phyloP scores from a whole-genome alignment of 1,140 invertebrate species.

The Trichomalopsis sarcophagae region DNA sequence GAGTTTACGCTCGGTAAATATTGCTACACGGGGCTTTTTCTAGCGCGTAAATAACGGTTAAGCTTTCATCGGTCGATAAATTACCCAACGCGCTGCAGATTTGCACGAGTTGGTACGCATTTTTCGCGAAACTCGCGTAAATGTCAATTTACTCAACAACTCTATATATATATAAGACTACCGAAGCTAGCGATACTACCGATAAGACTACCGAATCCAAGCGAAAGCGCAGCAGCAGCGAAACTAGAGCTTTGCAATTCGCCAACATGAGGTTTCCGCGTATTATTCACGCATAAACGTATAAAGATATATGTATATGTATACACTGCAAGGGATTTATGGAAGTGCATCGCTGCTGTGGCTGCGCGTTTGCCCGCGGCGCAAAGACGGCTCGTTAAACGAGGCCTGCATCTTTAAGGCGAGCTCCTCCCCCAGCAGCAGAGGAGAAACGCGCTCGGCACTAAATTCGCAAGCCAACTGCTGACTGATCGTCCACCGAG shows the following conservation, averaged over 20 bases:
- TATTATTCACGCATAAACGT: too few species aligned
- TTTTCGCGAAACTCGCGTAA: too few species aligned
- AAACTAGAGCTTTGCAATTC: not conserved
- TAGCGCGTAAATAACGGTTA: too few species aligned
- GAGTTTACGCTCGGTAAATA: not conserved
- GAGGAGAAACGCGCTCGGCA: constrained; percentile 31
- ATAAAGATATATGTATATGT: too few species aligned
- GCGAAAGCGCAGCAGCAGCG: too few species aligned
- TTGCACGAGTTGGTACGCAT: too few species aligned
- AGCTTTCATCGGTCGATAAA: too few species aligned
- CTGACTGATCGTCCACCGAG: constrained; percentile 50
- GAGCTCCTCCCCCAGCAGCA: not conserved
- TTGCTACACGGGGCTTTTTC: not conserved
- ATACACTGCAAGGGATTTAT: constrained; percentile 5
- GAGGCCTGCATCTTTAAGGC: constrained; percentile 55
- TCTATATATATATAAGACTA: too few species aligned
- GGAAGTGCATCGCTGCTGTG: not conserved
- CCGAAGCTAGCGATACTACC: too few species aligned
- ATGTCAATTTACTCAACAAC: too few species aligned
- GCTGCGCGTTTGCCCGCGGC: not conserved
- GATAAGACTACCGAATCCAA: too few species aligned
- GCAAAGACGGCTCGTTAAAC: constrained; percentile 53
- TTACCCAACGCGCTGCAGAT: too few species aligned
- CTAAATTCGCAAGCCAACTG: constrained; percentile 51
- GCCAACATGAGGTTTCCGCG: not conserved